Conservation (phyloP, 2,888 invertebrate genomes). For the Phoenoteleia sp. region DNA sequence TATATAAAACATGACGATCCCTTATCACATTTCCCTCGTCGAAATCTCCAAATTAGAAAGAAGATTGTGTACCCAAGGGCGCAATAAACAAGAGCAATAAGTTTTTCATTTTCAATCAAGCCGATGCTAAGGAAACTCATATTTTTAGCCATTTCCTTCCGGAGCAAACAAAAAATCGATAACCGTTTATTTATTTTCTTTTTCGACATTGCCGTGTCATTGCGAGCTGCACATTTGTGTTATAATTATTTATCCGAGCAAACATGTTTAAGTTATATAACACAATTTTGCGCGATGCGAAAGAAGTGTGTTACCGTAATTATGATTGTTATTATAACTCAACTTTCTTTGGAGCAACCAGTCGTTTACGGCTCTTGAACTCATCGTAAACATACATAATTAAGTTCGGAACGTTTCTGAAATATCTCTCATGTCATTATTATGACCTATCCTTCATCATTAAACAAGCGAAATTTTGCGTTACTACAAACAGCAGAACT, state of each 20-base stretch:
- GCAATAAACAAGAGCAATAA: background rate
- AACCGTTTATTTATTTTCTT: slow-evolving; percentile 11
- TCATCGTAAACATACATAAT: slow-evolving; percentile 71
- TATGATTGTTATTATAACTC: slow-evolving; percentile 57
- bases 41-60: background rate
- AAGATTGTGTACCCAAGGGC: background rate
- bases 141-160: background rate
- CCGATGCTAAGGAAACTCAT: background rate
- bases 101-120: background rate
- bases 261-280: slow-evolving; percentile 56
- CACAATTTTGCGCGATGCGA: slow-evolving; percentile 15
- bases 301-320: slow-evolving; percentile 53
- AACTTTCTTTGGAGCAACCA: slow-evolving; percentile 56
- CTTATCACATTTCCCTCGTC: background rate
- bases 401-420: slow-evolving; percentile 66
- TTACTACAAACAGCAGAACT: slow-evolving; percentile 69
- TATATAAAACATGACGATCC: background rate
- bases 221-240: background rate
- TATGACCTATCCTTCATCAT: slow-evolving; percentile 69
- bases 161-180: slow-evolving; percentile 10
- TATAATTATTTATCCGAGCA: slow-evolving; percentile 30
- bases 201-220: background rate
- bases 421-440: slow-evolving; percentile 71
- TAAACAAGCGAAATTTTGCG: slow-evolving; percentile 71
- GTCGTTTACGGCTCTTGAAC: slow-evolving; percentile 67